Base-by-base conservation (phyloP, 2,888 invertebrate genomes). In the Parascotia fuliginaria region DNA sequence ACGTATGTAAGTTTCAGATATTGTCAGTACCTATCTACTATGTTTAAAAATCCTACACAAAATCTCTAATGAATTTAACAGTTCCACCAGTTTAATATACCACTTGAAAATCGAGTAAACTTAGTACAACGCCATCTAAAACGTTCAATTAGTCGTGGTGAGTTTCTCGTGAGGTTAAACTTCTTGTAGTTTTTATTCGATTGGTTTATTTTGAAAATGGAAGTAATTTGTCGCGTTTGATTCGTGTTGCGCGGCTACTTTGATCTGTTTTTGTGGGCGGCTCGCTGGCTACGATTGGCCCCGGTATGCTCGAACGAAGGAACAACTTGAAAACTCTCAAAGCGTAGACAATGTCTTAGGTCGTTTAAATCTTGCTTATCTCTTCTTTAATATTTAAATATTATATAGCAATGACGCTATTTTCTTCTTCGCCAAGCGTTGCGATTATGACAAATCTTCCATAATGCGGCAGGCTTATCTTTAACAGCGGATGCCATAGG, bases 211-310 rank as follows among this genome's bases (percentile, higher is more conserved):
- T 87, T 78, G 77, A 79, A 81, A 87, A 85, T 83, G 76, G 83
- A 83, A 77, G 77, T 84, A 85, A 90, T 92, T 92, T 90, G 90
- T 88, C 87, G 87, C 87, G 76, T 81, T 72, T 75, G 83, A 79
- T 83, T 77, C 79, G 83, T 79, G 79, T 75, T 73, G 70, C 50
- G 86, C 88, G 87, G 87, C 71, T 47, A 62, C 88, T 91, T 91
- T 90, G 90, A 90, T 79, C 63, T 71, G 77, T 88, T 89, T 90
- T 92, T 87, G 80, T 85, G 81, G 84, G 81, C 81, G 80, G 79
- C 77, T 68, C 72, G 56, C 62, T 50, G 59, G 60, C 69, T 57
- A 63, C 79, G 83, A 87, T 86, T 87, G 84, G 85, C 77, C 70
- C 77, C 79, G 81, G 71, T 70, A 55, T 52, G 49, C 45, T 58